These are phyloP conservation scores for Casuarius casuarius DNA, from an alignment of 2,113 vertebrate species.

Conservation along the genomic window DNA sequence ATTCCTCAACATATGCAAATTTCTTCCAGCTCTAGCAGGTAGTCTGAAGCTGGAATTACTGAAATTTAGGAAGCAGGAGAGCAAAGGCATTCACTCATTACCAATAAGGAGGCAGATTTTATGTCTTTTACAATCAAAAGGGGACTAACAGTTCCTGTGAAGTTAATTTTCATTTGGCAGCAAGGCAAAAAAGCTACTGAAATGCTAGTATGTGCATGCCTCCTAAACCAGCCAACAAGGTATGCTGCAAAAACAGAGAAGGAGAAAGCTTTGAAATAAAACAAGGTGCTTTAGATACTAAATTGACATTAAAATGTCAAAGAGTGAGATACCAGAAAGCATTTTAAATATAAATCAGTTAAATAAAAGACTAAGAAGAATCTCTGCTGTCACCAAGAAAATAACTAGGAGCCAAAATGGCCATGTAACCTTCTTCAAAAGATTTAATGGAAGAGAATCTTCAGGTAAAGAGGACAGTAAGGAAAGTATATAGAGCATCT, in stretches of 20 bases:
- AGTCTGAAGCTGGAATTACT: not conserved
- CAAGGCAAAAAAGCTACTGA: not conserved
- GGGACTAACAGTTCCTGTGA: not conserved
- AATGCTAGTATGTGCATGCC: not conserved
- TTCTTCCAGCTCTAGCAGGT: not conserved
- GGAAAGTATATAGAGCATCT: not conserved
- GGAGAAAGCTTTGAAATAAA: not conserved
- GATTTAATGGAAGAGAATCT: not conserved
- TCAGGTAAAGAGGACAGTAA: not conserved
- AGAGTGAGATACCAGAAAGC: not conserved
- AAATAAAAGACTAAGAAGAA: not conserved
- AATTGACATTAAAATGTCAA: not conserved
- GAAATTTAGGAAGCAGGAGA: not conserved
- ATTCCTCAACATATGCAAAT: not conserved
- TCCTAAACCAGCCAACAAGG: not conserved
- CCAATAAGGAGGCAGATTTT: not conserved
- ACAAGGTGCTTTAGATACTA: not conserved
- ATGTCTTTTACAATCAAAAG: not conserved
- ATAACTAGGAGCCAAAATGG: not conserved
- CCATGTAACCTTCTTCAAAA: not conserved
- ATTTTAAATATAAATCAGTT: not conserved
- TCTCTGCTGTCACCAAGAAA: not conserved
- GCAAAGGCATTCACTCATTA: not conserved
- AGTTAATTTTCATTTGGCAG: not conserved
- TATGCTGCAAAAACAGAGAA: fast-evolving